Evolutionary conservation across 2,888 invertebrate genomes (phyloP).

Genomic region (Apamea crenata): DNA sequence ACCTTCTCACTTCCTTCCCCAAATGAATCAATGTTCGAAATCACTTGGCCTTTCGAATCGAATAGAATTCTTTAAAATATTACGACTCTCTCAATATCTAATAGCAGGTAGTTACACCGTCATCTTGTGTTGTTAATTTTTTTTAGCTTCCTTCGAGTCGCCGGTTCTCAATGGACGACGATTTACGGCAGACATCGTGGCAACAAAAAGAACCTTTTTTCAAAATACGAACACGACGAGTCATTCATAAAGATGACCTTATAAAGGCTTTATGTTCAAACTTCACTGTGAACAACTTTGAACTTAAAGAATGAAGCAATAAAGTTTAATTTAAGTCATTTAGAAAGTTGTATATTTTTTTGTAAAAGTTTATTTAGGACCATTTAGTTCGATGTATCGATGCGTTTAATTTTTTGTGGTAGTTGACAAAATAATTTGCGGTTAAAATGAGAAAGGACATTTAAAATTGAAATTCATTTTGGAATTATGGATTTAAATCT

Average conservation of each 20-base stretch:
- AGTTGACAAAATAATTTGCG: slow-evolving; percentile 68
- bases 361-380: slow-evolving; percentile 62
- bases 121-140: slow-evolving; percentile 75
- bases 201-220: slow-evolving; percentile 83
- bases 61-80: slow-evolving; percentile 56
- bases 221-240: slow-evolving; percentile 78
- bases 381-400: slow-evolving; percentile 64
- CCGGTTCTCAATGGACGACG: slow-evolving; percentile 82
- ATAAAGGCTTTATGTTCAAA: slow-evolving; percentile 54
- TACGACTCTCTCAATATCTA: slow-evolving; percentile 66
- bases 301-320: fast-evolving
- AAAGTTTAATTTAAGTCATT: slow-evolving; percentile 35
- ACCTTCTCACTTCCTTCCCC: slow-evolving; percentile 1
- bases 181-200: slow-evolving; percentile 88
- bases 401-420: slow-evolving; percentile 59
- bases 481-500: slow-evolving; percentile 50
- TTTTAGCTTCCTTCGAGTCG: slow-evolving; percentile 76
- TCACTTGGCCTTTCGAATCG: slow-evolving; percentile 19
- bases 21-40: slow-evolving; percentile 36
- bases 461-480: slow-evolving; percentile 57
- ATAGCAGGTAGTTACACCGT: slow-evolving; percentile 78
- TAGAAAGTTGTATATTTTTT: slow-evolving; percentile 27
- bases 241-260: slow-evolving; percentile 80
- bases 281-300: slow-evolving; percentile 25
- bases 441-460: slow-evolving; percentile 57